phyloP scores from a whole-genome alignment of 2,888 invertebrate species.

The Axea sp. region DNA sequence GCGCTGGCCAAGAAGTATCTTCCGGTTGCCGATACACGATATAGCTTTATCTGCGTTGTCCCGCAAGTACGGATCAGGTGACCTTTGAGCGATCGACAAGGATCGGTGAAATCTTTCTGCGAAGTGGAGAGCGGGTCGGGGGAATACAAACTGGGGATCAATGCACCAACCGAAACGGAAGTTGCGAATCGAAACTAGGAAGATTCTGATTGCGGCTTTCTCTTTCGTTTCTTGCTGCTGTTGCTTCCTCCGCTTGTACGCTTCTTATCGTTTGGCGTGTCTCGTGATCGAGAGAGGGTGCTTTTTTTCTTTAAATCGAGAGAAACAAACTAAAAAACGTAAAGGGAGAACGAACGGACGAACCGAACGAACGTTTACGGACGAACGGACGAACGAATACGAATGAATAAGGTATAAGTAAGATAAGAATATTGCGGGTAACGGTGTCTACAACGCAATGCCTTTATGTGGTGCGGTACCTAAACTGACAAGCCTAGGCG shows the following conservation, averaged over 20 bases:
- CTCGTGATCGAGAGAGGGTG: not conserved
- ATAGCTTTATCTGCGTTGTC: conserved; percentile 15
- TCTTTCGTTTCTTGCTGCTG: not conserved
- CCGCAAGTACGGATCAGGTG: conserved; percentile 39
- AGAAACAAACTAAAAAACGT: conserved; percentile 34
- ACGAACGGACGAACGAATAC: conserved; percentile 66
- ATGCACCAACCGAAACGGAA: conserved; percentile 33
- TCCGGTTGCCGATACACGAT: conserved; percentile 42
- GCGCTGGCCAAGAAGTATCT: conserved; percentile 28
- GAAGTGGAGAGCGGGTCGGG: not conserved
- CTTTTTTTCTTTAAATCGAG: conserved; percentile 13
- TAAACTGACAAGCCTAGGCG: conserved; percentile 76
- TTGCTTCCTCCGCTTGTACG: not conserved
- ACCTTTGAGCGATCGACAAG: conserved; percentile 18
- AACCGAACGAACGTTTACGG: conserved; percentile 68
- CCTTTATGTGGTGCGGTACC: conserved; percentile 79
- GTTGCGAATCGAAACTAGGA: conserved; percentile 12
- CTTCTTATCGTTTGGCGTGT: not conserved
- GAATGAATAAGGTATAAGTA: conserved; percentile 65
- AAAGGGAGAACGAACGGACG: conserved; percentile 63
- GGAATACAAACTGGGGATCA: not conserved
- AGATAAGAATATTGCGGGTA: conserved; percentile 78
- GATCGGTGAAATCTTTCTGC: conserved; percentile 10
- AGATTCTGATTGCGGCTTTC: conserved; percentile 10
- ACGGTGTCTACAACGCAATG: conserved; percentile 80